Evolutionary conservation across 2,797 vertebrate genomes (phyloP).

Genomic region (Nannoperca obscura): DNA sequence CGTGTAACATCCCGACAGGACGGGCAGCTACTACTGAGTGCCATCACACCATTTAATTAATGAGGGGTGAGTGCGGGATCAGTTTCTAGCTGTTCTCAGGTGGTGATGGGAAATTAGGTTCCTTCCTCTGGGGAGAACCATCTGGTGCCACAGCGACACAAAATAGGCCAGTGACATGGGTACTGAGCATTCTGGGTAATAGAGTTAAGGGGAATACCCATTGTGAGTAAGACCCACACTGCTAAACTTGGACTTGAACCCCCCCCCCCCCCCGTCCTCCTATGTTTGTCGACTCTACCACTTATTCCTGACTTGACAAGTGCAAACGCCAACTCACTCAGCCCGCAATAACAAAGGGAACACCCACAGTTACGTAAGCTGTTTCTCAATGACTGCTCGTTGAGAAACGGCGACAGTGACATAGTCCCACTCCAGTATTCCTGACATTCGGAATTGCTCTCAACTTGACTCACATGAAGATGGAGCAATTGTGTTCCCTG

Average conservation of each 20-base stretch:
- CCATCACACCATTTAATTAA: constrained; percentile 65
- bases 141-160: constrained; percentile 59
- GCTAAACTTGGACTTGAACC: constrained; percentile 7
- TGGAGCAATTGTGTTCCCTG: constrained; percentile 23
- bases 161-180: constrained; percentile 22
- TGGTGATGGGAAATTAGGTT: constrained; percentile 67
- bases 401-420: constrained; percentile 38
- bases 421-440: constrained; percentile 17
- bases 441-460: constrained; percentile 27
- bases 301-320: constrained; percentile 48
- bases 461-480: constrained; percentile 40
- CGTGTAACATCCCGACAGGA: constrained; percentile 19
- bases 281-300: constrained; percentile 22
- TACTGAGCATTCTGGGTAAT: constrained; percentile 47
- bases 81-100: constrained; percentile 65
- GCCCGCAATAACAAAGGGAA: constrained; percentile 20
- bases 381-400: constrained; percentile 34
- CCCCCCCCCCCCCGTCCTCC: constrained; percentile 13
- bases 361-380: constrained; percentile 29
- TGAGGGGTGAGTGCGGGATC: constrained; percentile 36
- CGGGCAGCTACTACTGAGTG: constrained; percentile 3
- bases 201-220: constrained; percentile 25
- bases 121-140: constrained; percentile 63
- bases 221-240: constrained; percentile 18
- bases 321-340: constrained; percentile 37